Evolutionary conservation across 2,888 invertebrate genomes (phyloP).

Genomic region (Diploptera punctata): DNA sequence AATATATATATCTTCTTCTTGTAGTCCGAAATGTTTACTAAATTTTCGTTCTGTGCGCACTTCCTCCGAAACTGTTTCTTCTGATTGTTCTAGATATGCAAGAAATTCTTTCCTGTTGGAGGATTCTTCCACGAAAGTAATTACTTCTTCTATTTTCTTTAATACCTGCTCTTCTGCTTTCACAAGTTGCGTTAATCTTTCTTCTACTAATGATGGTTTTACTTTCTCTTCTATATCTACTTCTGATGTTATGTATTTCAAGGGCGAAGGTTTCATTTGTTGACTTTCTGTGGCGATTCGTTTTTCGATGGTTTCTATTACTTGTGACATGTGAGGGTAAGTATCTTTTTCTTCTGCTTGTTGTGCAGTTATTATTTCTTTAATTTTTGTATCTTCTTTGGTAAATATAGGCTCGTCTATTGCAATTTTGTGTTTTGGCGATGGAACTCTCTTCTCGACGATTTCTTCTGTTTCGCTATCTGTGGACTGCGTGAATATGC

Average conservation of each 20-base stretch:
- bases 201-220: conserved; percentile 42
- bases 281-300: conserved; percentile 46
- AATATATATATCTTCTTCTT: background rate
- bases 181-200: conserved; percentile 40
- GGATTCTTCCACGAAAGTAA: conserved; percentile 41
- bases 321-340: conserved; percentile 51
- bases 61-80: conserved; percentile 6
- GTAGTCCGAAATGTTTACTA: background rate
- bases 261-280: background rate
- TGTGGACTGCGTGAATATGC: conserved; percentile 54
- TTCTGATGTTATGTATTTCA: conserved; percentile 17
- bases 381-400: conserved; percentile 15
- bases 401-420: conserved; percentile 19
- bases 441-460: conserved; percentile 12
- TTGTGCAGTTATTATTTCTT: background rate
- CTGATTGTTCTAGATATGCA: conserved; percentile 26
- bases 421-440: background rate
- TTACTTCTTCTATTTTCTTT: conserved; percentile 42
- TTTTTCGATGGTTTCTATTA: conserved; percentile 51
- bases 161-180: conserved; percentile 41
- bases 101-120: conserved; percentile 27
- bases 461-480: conserved; percentile 49
- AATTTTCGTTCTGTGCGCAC: background rate
- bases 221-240: conserved; percentile 31
- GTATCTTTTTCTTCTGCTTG: conserved; percentile 42